A percentile compares a stretch with the other conserved stretches of the same genome.
These are phyloP conservation scores for Myrmecophaga tridactyla DNA, from an alignment of 2,113 vertebrate genomes.

Conservation along the genomic window DNA sequence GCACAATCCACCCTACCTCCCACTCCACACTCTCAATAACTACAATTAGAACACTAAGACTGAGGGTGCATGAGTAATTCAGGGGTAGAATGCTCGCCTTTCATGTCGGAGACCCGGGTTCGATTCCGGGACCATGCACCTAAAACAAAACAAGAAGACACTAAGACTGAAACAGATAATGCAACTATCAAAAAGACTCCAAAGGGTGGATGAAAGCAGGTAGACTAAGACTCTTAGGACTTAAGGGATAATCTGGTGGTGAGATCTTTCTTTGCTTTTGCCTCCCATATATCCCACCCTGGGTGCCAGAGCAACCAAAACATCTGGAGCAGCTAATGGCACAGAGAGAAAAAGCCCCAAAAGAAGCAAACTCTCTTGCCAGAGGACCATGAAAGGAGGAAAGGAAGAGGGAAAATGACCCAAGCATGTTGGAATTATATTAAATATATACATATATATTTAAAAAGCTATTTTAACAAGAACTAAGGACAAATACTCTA, in stretches of 20 bases:
- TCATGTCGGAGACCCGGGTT: too few relatives aligned
- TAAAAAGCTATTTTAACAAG: not conserved
- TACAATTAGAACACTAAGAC: not conserved
- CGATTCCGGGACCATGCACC: too few relatives aligned
- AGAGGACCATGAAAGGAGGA: not conserved
- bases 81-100: too few relatives aligned
- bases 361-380: not conserved
- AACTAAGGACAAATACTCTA: not conserved
- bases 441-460: not conserved
- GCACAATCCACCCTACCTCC: not conserved
- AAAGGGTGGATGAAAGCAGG: not conserved
- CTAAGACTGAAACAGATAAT: not conserved
- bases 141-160: too few relatives aligned
- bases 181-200: not conserved
- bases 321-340: not conserved
- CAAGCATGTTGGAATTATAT: not conserved
- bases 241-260: not conserved
- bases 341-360: not conserved
- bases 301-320: not conserved
- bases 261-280: not conserved
- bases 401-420: not conserved
- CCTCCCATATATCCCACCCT: not conserved
- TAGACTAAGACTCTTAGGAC: not conserved
- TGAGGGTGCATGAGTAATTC: too few relatives aligned
- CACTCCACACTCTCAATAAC: not conserved